A percentile compares a stretch with the other conserved stretches of the same genome.
Conservation (phyloP, 2,888 invertebrate species). For the Pasiphila rectangulata region DNA sequence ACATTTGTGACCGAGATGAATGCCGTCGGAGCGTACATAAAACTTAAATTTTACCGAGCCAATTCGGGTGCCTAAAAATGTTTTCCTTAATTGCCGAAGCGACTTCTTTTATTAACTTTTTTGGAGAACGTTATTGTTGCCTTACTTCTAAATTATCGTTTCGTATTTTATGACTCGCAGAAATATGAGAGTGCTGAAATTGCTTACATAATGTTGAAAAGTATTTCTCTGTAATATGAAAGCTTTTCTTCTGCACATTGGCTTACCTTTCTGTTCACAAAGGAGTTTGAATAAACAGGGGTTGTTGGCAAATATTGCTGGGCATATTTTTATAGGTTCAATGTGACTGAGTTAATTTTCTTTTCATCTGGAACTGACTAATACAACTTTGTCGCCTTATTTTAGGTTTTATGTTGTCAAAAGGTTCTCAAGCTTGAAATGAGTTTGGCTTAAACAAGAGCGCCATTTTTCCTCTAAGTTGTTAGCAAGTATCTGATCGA, state of each 20-base stretch:
- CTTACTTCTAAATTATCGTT: constrained; percentile 18
- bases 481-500: too few species aligned
- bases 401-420: neutral
- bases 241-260: constrained; percentile 21
- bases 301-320: constrained; percentile 24
- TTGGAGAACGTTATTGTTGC: constrained; percentile 23
- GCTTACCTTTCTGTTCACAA: constrained; percentile 31
- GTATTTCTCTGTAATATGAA: constrained; percentile 24
- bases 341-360: constrained; percentile 24
- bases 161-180: constrained; percentile 17
- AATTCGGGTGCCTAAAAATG: constrained; percentile 16
- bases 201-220: constrained; percentile 23
- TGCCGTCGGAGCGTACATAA: neutral
- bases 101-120: constrained; percentile 21
- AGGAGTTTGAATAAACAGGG: constrained; percentile 29
- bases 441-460: too few species aligned
- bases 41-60: constrained; percentile 7
- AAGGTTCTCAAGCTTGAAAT: too few species aligned
- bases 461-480: too few species aligned
- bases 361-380: constrained; percentile 16
- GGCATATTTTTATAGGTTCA: constrained; percentile 16
- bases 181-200: constrained; percentile 26
- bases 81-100: constrained; percentile 18
- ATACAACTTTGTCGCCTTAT: too few species aligned
- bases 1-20: constrained; percentile 11